These are phyloP conservation scores for Pararge aegeria DNA, from an alignment of 1,140 invertebrate genomes.

Conservation along the genomic window DNA sequence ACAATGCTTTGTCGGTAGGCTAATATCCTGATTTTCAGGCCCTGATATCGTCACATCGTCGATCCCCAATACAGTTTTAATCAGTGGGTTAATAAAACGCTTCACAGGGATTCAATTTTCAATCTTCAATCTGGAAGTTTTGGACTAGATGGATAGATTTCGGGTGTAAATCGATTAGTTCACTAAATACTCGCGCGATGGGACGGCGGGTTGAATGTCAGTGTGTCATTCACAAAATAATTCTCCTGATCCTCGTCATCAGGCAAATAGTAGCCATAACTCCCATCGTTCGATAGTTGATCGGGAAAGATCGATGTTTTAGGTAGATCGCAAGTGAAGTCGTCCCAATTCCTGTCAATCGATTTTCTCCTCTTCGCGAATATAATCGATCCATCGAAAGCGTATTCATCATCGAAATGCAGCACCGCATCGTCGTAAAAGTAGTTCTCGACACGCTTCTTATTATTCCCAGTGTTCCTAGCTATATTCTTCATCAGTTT, in stretches of 20 bases:
- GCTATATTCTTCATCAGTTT: conserved; percentile 76
- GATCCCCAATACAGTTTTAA: too few species aligned
- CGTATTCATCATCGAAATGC: conserved; percentile 74
- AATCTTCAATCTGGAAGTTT: too few species aligned
- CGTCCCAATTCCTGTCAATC: conserved; percentile 58
- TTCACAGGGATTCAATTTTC: too few species aligned
- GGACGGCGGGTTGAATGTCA: conserved; percentile 68
- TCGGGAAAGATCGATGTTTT: conserved; percentile 44
- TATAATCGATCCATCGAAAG: conserved; percentile 72
- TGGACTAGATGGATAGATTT: too few species aligned
- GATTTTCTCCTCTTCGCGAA: conserved; percentile 77
- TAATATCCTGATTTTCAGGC: too few species aligned
- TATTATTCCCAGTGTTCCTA: conserved; percentile 64
- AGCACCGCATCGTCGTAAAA: conserved; percentile 77
- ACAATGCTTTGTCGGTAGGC: too few species aligned
- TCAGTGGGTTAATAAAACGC: too few species aligned
- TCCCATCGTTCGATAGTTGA: conserved; percentile 71
- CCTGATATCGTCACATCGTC: too few species aligned
- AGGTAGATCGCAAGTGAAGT: conserved; percentile 48
- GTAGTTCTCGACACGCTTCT: conserved; percentile 61
- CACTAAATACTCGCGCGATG: conserved; percentile 72
- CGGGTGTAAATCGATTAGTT: not conserved
- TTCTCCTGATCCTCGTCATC: conserved; percentile 67
- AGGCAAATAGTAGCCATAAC: conserved; percentile 73
- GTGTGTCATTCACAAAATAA: conserved; percentile 71